Conservation (phyloP, 2,113 vertebrate genomes). For the Nesogale talazaci region DNA sequence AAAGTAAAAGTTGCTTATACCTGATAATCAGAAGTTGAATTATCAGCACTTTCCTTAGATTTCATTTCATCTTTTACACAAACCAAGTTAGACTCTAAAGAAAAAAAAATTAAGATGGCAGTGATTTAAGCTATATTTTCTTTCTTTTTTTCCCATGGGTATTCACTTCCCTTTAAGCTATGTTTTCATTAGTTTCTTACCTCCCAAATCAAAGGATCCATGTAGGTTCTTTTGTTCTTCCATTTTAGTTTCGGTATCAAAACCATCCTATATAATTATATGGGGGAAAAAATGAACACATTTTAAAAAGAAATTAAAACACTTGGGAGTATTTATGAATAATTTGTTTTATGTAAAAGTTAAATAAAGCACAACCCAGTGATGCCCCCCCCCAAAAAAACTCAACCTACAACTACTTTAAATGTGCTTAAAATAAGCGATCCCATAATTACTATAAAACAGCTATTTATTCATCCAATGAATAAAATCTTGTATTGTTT, state of each 20-base stretch:
- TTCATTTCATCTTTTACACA: slow-evolving; percentile 70
- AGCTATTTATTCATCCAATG: slow-evolving; percentile 45
- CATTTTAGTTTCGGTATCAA: slow-evolving; percentile 65
- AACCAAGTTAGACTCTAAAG: slow-evolving; percentile 71
- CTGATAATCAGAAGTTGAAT: slow-evolving; percentile 76
- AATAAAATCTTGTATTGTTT: slow-evolving; percentile 17
- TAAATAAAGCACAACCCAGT: slow-evolving; percentile 56
- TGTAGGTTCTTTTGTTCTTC: slow-evolving; percentile 44
- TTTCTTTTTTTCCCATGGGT: too few relatives aligned
- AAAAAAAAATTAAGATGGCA: slow-evolving; percentile 5
- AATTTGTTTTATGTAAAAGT: slow-evolving; percentile 48
- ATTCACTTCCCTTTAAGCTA: too few relatives aligned
- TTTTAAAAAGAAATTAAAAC: slow-evolving; percentile 58
- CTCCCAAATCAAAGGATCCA: slow-evolving; percentile 73
- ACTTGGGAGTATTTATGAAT: slow-evolving; percentile 42
- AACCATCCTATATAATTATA: slow-evolving; percentile 80
- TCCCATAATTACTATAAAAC: slow-evolving; percentile 35
- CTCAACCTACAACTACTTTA: slow-evolving; percentile 39
- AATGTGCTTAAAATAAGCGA: slow-evolving; percentile 26
- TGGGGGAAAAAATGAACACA: slow-evolving; percentile 2
- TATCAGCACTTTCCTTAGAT: slow-evolving; percentile 63
- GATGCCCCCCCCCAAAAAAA: too few relatives aligned
- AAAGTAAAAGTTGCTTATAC: slow-evolving; percentile 74
- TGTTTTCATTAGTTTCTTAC: slow-evolving; percentile 76
- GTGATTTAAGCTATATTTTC: slow-evolving; percentile 64